Evolutionary conservation across 2,888 invertebrate genomes (phyloP).

Genomic region (Altica lythri): DNA sequence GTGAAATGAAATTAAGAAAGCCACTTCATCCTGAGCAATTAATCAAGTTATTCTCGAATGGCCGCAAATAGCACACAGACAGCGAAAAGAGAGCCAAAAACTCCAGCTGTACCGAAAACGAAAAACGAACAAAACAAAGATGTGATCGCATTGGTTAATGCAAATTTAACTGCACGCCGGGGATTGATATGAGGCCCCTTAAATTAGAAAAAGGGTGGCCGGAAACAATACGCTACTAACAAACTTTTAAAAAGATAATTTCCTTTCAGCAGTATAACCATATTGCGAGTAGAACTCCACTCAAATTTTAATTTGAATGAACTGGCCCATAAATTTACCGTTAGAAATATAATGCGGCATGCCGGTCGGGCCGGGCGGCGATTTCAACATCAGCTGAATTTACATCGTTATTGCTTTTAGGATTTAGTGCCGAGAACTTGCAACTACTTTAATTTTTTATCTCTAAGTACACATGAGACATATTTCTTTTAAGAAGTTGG

Average conservation of each 20-base stretch:
- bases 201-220: constrained; percentile 36
- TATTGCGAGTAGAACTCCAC: constrained; percentile 51
- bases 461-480: constrained; percentile 25
- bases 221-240: constrained; percentile 48
- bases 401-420: constrained; percentile 57
- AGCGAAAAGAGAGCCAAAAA: constrained; percentile 17
- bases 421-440: constrained; percentile 52
- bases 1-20: constrained; percentile 14
- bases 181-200: constrained; percentile 35
- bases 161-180: constrained; percentile 33
- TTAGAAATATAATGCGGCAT: constrained; percentile 55
- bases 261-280: constrained; percentile 44
- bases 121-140: constrained; percentile 28
- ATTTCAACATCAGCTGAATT: constrained; percentile 55
- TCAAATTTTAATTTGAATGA: constrained; percentile 58
- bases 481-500: too few species aligned
- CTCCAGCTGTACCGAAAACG: constrained; percentile 1
- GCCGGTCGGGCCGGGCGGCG: constrained; percentile 53
- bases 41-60: constrained; percentile 26
- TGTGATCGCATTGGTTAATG: constrained; percentile 30
- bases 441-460: constrained; percentile 38
- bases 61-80: constrained; percentile 26
- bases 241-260: constrained; percentile 49
- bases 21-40: constrained; percentile 16
- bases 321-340: constrained; percentile 51